Conservation (phyloP, 1,140 invertebrate species). For the Dendroctonus ponderosae region DNA sequence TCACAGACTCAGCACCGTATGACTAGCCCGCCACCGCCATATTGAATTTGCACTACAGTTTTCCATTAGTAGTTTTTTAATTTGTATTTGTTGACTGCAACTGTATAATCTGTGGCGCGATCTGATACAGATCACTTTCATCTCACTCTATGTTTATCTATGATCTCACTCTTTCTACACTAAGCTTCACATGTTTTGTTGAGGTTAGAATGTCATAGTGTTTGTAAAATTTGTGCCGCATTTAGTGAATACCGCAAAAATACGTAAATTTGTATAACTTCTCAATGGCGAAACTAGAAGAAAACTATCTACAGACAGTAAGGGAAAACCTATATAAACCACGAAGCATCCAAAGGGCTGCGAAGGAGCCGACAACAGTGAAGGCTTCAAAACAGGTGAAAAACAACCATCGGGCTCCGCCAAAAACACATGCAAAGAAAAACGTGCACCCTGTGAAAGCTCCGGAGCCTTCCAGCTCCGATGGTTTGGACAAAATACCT, state of each 20-base stretch:
- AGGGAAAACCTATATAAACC: neutral
- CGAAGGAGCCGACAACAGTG: neutral
- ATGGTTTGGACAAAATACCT: too few relatives aligned
- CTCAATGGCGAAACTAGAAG: slow-evolving; percentile 9
- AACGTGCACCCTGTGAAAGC: too few relatives aligned
- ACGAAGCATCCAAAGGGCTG: neutral
- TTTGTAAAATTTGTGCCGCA: neutral
- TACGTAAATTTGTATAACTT: neutral
- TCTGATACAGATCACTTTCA: neutral
- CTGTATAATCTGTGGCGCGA: too few relatives aligned
- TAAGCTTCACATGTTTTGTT: too few relatives aligned
- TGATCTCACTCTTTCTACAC: too few relatives aligned
- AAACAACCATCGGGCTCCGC: neutral
- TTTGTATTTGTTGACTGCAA: neutral
- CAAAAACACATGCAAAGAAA: too few relatives aligned
- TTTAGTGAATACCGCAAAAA: neutral
- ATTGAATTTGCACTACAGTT: neutral
- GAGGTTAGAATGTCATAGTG: neutral
- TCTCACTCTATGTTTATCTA: too few relatives aligned
- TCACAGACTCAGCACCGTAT: too few relatives aligned
- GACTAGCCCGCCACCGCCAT: too few relatives aligned
- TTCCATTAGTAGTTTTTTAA: neutral
- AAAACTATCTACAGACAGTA: slow-evolving; percentile 3
- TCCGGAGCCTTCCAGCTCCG: too few relatives aligned
- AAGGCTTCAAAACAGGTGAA: neutral